Conservation (phyloP, 2,888 invertebrate species). For the Eueremaeus valkanovi region DNA sequence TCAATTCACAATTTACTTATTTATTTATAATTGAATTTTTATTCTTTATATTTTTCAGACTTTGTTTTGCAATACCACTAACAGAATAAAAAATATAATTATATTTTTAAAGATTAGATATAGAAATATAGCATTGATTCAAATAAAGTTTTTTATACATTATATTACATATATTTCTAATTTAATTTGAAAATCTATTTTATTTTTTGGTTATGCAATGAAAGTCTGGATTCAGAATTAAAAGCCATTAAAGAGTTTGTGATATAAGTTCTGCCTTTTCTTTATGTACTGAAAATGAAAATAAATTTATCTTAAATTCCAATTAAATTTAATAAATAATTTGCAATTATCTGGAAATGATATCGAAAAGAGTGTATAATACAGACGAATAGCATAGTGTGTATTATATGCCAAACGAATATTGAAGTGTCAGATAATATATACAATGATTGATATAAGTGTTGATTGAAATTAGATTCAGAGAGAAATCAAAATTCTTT, state of each 20-base stretch:
- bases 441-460: conserved; percentile 11
- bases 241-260: not conserved
- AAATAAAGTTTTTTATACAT: not conserved
- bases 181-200: not conserved
- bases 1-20: too few species aligned
- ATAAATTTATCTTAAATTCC: too few species aligned
- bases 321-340: too few species aligned
- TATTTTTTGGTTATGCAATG: not conserved
- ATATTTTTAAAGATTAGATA: too few species aligned
- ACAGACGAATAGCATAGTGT: too few species aligned
- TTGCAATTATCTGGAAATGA: too few species aligned
- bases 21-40: conserved; percentile 13
- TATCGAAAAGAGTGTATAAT: too few species aligned
- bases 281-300: too few species aligned
- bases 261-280: too few species aligned
- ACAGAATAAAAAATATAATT: too few species aligned
- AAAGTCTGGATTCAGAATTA: not conserved
- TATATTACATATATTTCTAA: too few species aligned
- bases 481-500: too few species aligned
- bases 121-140: not conserved
- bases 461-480: conserved; percentile 22
- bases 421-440: conserved; percentile 8
- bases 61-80: not conserved
- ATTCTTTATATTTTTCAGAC: not conserved
- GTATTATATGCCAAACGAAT: not conserved